These are phyloP conservation scores for Clarias platycephalus DNA, from an alignment of 2,797 vertebrate genomes.

Conservation along the genomic window DNA sequence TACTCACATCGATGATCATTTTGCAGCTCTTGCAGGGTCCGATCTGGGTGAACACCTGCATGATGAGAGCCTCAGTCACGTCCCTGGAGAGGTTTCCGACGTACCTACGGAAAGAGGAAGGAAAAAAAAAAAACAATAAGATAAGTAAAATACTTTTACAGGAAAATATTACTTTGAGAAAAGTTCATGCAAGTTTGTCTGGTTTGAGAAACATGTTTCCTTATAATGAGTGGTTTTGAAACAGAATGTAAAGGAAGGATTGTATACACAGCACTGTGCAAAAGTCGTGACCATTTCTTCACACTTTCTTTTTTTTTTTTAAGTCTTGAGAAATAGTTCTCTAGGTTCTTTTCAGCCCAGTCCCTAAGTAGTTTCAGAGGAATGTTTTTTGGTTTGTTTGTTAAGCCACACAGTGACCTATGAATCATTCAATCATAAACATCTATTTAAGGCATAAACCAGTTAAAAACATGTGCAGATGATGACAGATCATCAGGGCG, in stretches of 20 bases:
- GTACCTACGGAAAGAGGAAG: conserved; percentile 74
- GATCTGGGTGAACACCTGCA: conserved; percentile 97
- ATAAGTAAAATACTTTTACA: neutral
- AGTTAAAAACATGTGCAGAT: too few species aligned
- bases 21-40: conserved; percentile 99
- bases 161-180: neutral
- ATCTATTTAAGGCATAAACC: too few species aligned
- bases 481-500: too few species aligned
- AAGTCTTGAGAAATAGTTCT: too few species aligned
- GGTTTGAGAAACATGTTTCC: neutral
- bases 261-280: too few species aligned
- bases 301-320: too few species aligned
- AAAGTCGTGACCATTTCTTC: too few species aligned
- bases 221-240: neutral
- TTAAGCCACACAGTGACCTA: too few species aligned
- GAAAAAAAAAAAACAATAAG: neutral
- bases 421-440: too few species aligned
- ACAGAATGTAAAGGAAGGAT: neutral
- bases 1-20: conserved; percentile 97
- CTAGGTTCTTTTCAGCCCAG: too few species aligned
- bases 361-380: too few species aligned
- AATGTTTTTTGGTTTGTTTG: too few species aligned
- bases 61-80: conserved; percentile 96
- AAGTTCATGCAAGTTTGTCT: neutral
- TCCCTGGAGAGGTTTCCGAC: conserved; percentile 97